Conservation (phyloP, 2,113 vertebrate genomes). For the Nothoprocta perdicaria region DNA sequence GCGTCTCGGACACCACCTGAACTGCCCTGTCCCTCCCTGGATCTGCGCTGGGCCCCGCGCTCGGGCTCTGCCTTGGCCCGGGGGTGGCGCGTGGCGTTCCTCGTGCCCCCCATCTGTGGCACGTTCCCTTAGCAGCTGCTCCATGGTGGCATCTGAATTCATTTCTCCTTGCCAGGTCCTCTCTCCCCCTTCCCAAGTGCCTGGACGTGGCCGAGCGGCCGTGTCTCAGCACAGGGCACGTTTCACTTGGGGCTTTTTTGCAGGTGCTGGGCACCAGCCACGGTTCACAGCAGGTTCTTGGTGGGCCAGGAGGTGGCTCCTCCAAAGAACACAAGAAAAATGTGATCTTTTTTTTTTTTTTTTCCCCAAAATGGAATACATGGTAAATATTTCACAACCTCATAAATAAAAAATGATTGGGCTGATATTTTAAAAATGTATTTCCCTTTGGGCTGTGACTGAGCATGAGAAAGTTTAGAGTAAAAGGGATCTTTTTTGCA, state of each 20-base stretch:
- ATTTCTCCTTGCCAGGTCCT: background rate
- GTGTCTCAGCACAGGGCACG: accelerated
- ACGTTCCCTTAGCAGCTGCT: background rate
- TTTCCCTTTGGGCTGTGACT: constrained; percentile 43
- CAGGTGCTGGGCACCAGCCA: background rate
- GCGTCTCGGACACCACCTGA: background rate
- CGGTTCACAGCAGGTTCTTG: background rate
- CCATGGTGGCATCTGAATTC: background rate
- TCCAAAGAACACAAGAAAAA: background rate
- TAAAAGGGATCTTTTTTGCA: background rate
- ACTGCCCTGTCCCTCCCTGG: background rate
- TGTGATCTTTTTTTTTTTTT: background rate
- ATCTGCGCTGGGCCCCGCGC: background rate
- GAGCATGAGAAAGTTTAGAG: constrained; percentile 53
- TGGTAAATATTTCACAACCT: constrained; percentile 41
- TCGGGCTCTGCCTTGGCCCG: background rate
- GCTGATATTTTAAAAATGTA: constrained; percentile 21
- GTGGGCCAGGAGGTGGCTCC: accelerated
- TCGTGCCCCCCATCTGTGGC: background rate
- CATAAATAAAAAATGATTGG: constrained; percentile 24
- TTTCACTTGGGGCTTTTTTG: background rate
- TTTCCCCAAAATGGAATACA: background rate
- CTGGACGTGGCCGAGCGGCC: too few relatives aligned
- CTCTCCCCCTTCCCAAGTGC: background rate
- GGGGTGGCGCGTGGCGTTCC: background rate